Conservation (phyloP, 1,140 invertebrate genomes). For the Ectropis grisescens region DNA sequence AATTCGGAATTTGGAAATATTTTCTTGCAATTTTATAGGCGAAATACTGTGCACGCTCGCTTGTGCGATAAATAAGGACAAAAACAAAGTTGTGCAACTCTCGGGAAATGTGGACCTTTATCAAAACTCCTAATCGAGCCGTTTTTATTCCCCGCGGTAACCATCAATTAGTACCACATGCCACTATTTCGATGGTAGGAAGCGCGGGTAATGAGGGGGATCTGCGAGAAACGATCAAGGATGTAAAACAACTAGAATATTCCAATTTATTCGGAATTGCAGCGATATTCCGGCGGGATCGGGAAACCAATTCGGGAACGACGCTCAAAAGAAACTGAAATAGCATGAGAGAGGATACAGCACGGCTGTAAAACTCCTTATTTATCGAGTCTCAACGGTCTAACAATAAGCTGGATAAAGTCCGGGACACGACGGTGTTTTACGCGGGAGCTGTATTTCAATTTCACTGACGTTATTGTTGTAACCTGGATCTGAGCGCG, state of each 20-base stretch:
- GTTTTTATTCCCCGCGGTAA: slow-evolving; percentile 38
- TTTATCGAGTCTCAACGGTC: not conserved
- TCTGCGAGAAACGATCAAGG: slow-evolving; percentile 12
- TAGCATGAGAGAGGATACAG: not conserved
- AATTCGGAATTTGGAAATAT: slow-evolving; percentile 12
- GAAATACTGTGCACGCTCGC: not conserved
- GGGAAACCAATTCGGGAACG: slow-evolving; percentile 4
- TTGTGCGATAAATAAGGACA: not conserved
- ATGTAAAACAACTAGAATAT: slow-evolving; percentile 18
- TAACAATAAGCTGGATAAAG: too few relatives aligned
- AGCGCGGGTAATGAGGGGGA: slow-evolving; percentile 26
- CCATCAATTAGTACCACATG: slow-evolving; percentile 47
- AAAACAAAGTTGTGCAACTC: slow-evolving; percentile 6
- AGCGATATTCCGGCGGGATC: slow-evolving; percentile 1
- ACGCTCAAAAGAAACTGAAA: slow-evolving; percentile 5
- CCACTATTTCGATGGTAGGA: slow-evolving; percentile 32
- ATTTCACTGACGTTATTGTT: too few relatives aligned
- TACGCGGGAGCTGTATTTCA: too few relatives aligned
- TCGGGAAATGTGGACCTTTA: slow-evolving; percentile 2
- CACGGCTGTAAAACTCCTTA: slow-evolving; percentile 4
- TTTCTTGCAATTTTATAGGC: slow-evolving; percentile 7
- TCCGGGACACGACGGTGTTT: too few relatives aligned
- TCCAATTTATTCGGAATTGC: slow-evolving; percentile 2
- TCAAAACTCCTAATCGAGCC: slow-evolving; percentile 20
- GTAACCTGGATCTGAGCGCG: too few relatives aligned